A percentile compares a stretch with the other conserved stretches of the same genome.
phyloP scores from a whole-genome alignment of 2,797 vertebrate genomes.

The Sebastes paucispinis region DNA sequence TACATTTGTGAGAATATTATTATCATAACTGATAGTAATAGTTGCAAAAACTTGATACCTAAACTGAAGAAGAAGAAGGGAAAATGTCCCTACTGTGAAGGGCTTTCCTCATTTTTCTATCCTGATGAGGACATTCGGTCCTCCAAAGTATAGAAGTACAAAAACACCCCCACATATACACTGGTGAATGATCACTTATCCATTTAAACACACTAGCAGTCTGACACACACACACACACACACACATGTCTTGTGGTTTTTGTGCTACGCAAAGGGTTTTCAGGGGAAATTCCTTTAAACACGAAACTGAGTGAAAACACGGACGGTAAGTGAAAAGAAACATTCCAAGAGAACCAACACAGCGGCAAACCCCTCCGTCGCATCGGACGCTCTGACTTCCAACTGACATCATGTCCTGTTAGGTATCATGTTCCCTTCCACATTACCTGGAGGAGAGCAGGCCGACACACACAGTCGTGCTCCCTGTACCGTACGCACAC shows the following conservation, averaged over 20 bases:
- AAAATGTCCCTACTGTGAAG: neutral
- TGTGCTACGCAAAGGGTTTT: conserved; percentile 51
- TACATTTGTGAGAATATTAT: neutral
- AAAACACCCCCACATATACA: conserved; percentile 1
- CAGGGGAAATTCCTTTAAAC: conserved; percentile 74
- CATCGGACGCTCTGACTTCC: conserved; percentile 10
- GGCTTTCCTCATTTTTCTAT: conserved; percentile 18
- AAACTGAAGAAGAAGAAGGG: neutral
- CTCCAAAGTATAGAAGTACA: conserved; percentile 21
- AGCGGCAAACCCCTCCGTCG: conserved; percentile 43
- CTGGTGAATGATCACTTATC: conserved; percentile 4
- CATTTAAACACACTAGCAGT: conserved; percentile 21
- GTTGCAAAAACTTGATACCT: too few species aligned
- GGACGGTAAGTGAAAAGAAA: conserved; percentile 60
- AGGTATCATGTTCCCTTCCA: conserved; percentile 28
- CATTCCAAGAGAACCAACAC: conserved; percentile 53
- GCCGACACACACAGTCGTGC: neutral
- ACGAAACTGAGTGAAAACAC: conserved; percentile 61
- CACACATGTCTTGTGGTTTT: conserved; percentile 41
- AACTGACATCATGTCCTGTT: conserved; percentile 63
- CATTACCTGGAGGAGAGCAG: conserved; percentile 57
- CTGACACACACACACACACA: conserved; percentile 10
- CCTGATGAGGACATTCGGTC: conserved; percentile 8
- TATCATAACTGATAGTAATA: neutral
- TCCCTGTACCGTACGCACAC: conserved; percentile 6